Percentiles rank a stretch among this genome's conserved stretches.
Evolutionary conservation across 2,888 invertebrate species (phyloP).

Genomic region (Tachina fera): DNA sequence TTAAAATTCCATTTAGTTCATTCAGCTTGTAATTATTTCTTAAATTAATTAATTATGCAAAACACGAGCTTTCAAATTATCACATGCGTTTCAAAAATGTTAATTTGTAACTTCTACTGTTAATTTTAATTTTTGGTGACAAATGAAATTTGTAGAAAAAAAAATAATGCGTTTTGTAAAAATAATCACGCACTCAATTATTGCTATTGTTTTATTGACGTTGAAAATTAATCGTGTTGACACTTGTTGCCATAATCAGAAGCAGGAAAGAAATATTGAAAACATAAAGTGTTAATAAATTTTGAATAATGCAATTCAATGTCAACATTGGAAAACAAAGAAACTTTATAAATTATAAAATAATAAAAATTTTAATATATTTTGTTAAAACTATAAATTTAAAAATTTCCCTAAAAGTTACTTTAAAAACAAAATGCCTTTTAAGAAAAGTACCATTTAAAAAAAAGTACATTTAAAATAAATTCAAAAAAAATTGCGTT

Average conservation of each 20-base stretch:
- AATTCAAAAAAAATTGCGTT: neutral
- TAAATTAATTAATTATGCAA: conserved; percentile 67
- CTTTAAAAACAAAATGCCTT: neutral
- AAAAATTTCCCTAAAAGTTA: neutral
- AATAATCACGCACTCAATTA: conserved; percentile 56
- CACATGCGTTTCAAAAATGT: conserved; percentile 43
- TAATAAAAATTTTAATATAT: neutral
- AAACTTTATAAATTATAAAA: neutral
- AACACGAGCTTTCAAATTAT: conserved; percentile 56
- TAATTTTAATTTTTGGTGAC: conserved; percentile 12
- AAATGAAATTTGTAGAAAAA: neutral
- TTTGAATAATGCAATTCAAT: conserved; percentile 10
- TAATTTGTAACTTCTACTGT: neutral
- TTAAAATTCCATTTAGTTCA: conserved; percentile 36
- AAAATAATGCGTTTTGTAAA: conserved; percentile 40
- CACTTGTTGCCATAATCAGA: conserved; percentile 34
- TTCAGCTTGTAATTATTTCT: conserved; percentile 51
- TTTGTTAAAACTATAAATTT: neutral
- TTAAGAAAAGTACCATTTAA: neutral
- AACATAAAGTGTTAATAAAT: neutral
- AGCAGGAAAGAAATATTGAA: conserved; percentile 1
- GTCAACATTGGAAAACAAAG: conserved; percentile 16
- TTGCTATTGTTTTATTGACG: conserved; percentile 22
- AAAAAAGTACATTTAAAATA: neutral
- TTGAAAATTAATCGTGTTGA: conserved; percentile 57